Evolutionary conservation across 2,888 invertebrate genomes (phyloP), one percentile per base, ranked within the genome.

Genomic region (Formica aserva): DNA sequence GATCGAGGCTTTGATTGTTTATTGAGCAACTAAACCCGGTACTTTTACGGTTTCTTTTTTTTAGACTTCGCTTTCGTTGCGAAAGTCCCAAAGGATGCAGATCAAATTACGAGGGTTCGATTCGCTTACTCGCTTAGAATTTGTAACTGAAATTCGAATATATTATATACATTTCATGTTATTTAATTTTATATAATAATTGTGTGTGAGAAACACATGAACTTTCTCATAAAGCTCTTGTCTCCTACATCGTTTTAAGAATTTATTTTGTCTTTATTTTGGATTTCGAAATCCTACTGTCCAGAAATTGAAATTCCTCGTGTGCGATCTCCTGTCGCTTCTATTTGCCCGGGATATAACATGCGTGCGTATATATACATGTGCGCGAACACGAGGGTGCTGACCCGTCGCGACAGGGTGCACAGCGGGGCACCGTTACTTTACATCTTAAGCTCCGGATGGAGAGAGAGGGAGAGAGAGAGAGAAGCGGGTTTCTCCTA

Each of bases 351-450:
- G 65, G 22, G 41, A 72, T n/a, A n/a, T n/a, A 52, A 52, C n/a
- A 8, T n/a, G n/a, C 8, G 3, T 2, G 48, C 48, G 41, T 35
- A 35, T 15, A 66, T 41, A 26, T 78, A 85, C 85, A 87, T 57
- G 86, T 86, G 80, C 18, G 87, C 84, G 45, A 63, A 69, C 86
- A 89, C 15, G 67, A 88, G 90, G 86, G 84, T 91, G 90, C 86
- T 91, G 91, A 90, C 88, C 90, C 83, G 85, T 88, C 87, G 84
- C 85, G 75, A 88, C 91, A 75, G 90, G 87, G 80, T 86, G 88
- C 91, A 63, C 90, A 83, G 91, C 90, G 26, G 90, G 91, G 22
- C 32, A 81, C 77, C 84, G 78, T 82, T 86, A 83, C 83, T 71
- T 81, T 84, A 62, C 81, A 57, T 82, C 85, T 84, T 72, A 76